A percentile compares a stretch with the other conserved stretches of the same genome.
phyloP scores from a whole-genome alignment of 2,797 vertebrate species.

The Hephaestus fuliginosus region DNA sequence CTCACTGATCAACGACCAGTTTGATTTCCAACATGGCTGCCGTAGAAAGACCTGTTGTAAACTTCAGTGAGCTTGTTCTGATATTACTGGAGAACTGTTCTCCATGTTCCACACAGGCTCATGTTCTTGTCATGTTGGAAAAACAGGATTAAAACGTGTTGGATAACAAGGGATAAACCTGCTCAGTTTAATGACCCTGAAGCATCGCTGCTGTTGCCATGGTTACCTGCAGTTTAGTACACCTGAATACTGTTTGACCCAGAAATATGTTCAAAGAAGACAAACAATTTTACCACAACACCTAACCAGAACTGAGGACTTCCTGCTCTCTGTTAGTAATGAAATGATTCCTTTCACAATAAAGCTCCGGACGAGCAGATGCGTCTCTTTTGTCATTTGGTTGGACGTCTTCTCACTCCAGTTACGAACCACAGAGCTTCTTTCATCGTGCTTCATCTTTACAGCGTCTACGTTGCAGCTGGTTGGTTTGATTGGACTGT shows the following conservation, averaged over 20 bases:
- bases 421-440: neutral
- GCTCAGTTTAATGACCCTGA: too few species aligned
- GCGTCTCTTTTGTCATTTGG: neutral
- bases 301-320: neutral
- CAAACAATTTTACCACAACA: neutral
- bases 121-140: too few species aligned
- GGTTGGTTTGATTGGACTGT: conserved; percentile 34
- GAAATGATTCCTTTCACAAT: conserved; percentile 6
- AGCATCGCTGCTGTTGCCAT: too few species aligned
- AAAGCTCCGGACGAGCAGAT: neutral
- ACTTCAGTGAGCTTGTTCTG: too few species aligned
- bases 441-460: conserved; percentile 13
- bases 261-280: neutral
- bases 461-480: conserved; percentile 6
- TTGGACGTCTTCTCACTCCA: neutral
- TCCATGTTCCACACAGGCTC: too few species aligned
- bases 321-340: neutral
- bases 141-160: too few species aligned
- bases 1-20: too few species aligned
- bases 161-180: too few species aligned
- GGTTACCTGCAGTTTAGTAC: neutral
- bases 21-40: too few species aligned
- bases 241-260: neutral
- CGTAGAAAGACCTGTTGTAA: too few species aligned
- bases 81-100: too few species aligned